Percentiles rank a stretch among this genome's conserved stretches.
Conservation (phyloP, 2,888 invertebrate species). For the Hypomecis punctinalis region DNA sequence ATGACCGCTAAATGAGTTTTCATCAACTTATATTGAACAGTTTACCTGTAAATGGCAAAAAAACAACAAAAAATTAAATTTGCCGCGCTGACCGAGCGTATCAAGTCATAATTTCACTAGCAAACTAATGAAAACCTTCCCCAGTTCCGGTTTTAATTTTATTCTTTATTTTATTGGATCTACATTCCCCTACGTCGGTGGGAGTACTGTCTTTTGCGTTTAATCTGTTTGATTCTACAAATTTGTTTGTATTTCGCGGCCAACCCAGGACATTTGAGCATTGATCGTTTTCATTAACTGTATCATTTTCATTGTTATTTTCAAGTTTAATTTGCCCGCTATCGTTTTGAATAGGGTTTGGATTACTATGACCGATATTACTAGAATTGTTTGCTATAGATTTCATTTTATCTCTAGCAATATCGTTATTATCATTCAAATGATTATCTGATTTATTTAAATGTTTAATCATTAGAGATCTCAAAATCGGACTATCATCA, state of each 20-base stretch:
- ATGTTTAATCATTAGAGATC: constrained; percentile 23
- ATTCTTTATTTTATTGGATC: constrained; percentile 6
- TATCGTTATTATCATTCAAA: neutral
- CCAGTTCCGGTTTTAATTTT: neutral
- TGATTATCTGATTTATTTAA: constrained; percentile 14
- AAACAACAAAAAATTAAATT: too few relatives aligned
- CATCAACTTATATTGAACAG: too few relatives aligned
- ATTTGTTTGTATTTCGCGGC: neutral
- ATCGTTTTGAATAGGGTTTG: neutral
- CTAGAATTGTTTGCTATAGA: neutral
- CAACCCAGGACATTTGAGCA: neutral
- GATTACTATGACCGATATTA: neutral
- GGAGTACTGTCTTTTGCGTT: constrained; percentile 11
- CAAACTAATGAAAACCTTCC: neutral
- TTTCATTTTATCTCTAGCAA: constrained; percentile 8
- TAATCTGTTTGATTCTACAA: neutral
- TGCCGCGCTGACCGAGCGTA: too few relatives aligned
- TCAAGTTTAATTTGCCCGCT: neutral
- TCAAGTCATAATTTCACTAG: neutral
- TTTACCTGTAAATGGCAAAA: too few relatives aligned
- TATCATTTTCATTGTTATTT: constrained; percentile 9
- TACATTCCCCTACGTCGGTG: constrained; percentile 18
- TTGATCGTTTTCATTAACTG: constrained; percentile 1
- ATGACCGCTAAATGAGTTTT: too few relatives aligned
- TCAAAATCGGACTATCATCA: constrained; percentile 26